A percentile compares a stretch with the other conserved stretches of the same genome.
Conservation (phyloP, 1,140 invertebrate genomes). For the Holotrichia oblita region DNA sequence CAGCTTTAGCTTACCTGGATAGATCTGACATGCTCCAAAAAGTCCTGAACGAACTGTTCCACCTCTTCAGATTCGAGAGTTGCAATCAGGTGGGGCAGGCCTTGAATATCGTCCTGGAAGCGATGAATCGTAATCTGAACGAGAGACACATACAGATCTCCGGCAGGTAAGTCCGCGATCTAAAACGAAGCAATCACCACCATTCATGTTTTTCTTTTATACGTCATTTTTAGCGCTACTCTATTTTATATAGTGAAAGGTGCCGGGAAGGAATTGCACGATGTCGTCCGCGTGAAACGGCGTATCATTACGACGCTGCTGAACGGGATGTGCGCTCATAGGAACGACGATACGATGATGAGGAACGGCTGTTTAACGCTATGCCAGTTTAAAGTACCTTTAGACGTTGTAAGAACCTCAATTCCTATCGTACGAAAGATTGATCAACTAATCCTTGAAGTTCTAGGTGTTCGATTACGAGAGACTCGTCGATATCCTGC, state of each 20-base stretch:
- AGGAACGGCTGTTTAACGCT: conserved; percentile 94
- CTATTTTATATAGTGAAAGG: conserved; percentile 94
- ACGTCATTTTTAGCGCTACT: conserved; percentile 78
- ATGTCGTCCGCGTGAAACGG: conserved; percentile 75
- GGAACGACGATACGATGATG: conserved; percentile 91
- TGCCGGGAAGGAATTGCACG: conserved; percentile 73
- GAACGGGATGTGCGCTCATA: conserved; percentile 88
- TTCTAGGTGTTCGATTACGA: conserved; percentile 90
- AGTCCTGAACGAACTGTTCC: conserved; percentile 92
- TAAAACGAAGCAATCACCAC: neutral
- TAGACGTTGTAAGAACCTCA: conserved; percentile 82
- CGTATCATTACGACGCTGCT: conserved; percentile 83
- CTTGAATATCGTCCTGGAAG: conserved; percentile 80
- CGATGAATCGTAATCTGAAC: conserved; percentile 83
- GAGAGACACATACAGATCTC: conserved; percentile 93
- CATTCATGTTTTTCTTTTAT: conserved; percentile 17
- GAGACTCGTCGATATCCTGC: conserved; percentile 83
- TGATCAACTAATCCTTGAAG: neutral
- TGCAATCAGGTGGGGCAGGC: conserved; percentile 76
- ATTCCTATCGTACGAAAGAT: neutral
- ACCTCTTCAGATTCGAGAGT: conserved; percentile 85
- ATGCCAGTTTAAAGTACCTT: conserved; percentile 94
- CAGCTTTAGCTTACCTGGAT: conserved; percentile 81
- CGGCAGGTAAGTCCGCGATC: conserved; percentile 73
- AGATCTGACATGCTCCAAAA: conserved; percentile 81